Evolutionary conservation across 2,888 invertebrate species (phyloP).

Genomic region (Melanostoma mellinum): DNA sequence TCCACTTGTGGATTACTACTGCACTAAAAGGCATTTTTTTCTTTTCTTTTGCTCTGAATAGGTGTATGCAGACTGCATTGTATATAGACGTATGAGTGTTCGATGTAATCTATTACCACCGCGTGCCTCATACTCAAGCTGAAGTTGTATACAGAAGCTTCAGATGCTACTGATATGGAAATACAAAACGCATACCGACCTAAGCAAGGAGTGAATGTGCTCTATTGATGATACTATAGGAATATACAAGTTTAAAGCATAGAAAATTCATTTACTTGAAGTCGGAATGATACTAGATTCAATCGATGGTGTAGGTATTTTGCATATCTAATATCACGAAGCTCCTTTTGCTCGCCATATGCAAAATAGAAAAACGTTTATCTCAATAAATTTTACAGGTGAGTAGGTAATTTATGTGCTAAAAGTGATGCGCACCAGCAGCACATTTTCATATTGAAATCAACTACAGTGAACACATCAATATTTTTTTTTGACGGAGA

Average conservation of each 20-base stretch:
- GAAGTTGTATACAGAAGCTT: neutral
- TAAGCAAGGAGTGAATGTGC: no score
- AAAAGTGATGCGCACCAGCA: slow-evolving; percentile 45
- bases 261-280: slow-evolving; percentile 27
- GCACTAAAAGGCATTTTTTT: slow-evolving; percentile 7
- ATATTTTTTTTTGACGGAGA: neutral
- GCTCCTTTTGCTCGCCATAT: slow-evolving; percentile 19
- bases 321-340: slow-evolving; percentile 32
- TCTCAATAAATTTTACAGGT: slow-evolving; percentile 36
- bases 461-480: slow-evolving; percentile 33
- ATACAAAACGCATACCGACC: neutral
- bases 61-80: neutral
- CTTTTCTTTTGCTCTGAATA: neutral
- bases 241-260: no score
- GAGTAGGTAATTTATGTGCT: slow-evolving; percentile 41
- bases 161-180: neutral
- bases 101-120: slow-evolving; percentile 4
- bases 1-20: slow-evolving; percentile 11
- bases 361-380: slow-evolving; percentile 32
- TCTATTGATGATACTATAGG: no score
- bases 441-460: neutral
- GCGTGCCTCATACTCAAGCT: neutral
- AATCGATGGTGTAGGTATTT: slow-evolving; percentile 15
- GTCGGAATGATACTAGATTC: neutral
- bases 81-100: neutral